A percentile compares a stretch with the other conserved stretches of the same genome.
Evolutionary conservation across 2,888 invertebrate genomes (phyloP).

Genomic region (Drosophila mettleri): DNA sequence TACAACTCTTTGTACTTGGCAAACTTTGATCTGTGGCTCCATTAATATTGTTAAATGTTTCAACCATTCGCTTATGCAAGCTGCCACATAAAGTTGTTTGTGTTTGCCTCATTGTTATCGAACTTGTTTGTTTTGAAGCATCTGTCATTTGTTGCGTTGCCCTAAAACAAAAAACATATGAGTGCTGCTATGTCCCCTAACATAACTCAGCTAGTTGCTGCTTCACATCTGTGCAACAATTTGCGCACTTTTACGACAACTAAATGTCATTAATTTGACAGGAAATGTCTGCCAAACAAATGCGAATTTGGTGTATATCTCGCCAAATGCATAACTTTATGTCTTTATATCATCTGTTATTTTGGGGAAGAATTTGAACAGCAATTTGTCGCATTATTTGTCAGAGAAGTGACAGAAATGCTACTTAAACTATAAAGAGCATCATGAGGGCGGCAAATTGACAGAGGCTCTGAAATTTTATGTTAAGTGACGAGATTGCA

Average conservation of each 20-base stretch:
- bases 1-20: too few species aligned
- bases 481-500: not conserved
- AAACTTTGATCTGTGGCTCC: not conserved
- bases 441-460: slow-evolving; percentile 19
- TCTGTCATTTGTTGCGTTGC: slow-evolving; percentile 27
- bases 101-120: slow-evolving; percentile 27
- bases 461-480: not conserved
- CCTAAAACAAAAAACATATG: not conserved
- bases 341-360: slow-evolving; percentile 24
- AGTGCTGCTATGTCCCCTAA: slow-evolving; percentile 6
- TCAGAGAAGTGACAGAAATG: slow-evolving; percentile 23
- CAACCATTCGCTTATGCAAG: not conserved
- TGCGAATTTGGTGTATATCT: slow-evolving; percentile 50
- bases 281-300: slow-evolving; percentile 61
- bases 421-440: slow-evolving; percentile 15
- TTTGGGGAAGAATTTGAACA: slow-evolving; percentile 18
- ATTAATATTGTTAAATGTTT: not conserved
- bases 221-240: slow-evolving; percentile 41
- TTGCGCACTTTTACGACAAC: slow-evolving; percentile 61
- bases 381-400: slow-evolving; percentile 59
- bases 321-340: slow-evolving; percentile 44
- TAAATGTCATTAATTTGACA: slow-evolving; percentile 73
- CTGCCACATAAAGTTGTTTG: not conserved
- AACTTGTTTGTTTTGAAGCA: slow-evolving; percentile 22
- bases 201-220: slow-evolving; percentile 11